Evolutionary conservation across 2,888 invertebrate species (phyloP), one percentile per base, ranked within the genome.

Genomic region (Sphaerophoria taeniata): DNA sequence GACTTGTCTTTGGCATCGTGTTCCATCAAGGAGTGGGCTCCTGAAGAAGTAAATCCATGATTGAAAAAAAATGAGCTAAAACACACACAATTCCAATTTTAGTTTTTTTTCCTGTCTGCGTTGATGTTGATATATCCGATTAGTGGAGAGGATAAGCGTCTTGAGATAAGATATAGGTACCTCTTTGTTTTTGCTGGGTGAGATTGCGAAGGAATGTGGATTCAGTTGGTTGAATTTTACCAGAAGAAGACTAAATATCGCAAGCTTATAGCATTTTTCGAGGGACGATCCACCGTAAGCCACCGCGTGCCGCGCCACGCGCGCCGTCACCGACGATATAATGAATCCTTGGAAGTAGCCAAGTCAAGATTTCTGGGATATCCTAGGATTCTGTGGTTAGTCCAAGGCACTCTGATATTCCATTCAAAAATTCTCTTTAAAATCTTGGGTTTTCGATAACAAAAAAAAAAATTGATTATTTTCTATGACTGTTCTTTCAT

Each of bases 71-170:
- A 60, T 14, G 43, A 24, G 33, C 47, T 49, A 51, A 24, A 63
- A 24, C 71, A 67, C 45, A 49, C 24, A 65, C 51, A 76, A 82
- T 61, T 31, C 56, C 77, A 73, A 69, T 82, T 72, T 56, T 31
- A 76, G 49, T 77, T 63, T 73, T 43, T 43, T 43, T 6, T 43
- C 61, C 83, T 74, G 83, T 65, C 83, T 78, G 63, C 51, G 74
- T 78, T 78, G 78, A 83, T 74, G 74, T 78, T 78, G 78, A 83
- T 74, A 61, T 63, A 78, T 78, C 74, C 78, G 73, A 83, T 83
- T 83, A 78, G 69, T 69, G 45, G 34, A 39, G 43, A 63, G 70
- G 78, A 73, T 83, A 78, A 83, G 77, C 73, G 58, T 70, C 63
- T 31, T 65, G 58, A 63, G 72, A 77, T 72, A 78, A 65, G 33